Percentiles rank a stretch among this genome's conserved stretches.
These are phyloP conservation scores for Pseudorhombus dupliciocellatus DNA, from an alignment of 2,113 vertebrate genomes.

Conservation along the genomic window DNA sequence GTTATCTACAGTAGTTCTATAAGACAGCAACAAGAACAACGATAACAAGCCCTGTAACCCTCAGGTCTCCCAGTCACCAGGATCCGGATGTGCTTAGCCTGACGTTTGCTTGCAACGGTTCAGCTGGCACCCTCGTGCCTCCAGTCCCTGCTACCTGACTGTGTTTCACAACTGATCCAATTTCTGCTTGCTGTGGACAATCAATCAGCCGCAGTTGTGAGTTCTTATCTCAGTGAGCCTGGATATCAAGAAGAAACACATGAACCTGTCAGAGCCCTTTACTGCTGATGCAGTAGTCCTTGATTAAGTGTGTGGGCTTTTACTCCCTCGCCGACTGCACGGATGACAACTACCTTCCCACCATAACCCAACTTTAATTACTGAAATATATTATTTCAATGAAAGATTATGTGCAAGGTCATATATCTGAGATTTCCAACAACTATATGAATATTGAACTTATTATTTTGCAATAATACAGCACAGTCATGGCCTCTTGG, in stretches of 20 bases:
- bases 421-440: not conserved
- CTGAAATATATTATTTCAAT: not conserved
- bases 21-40: not conserved
- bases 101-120: constrained; percentile 5
- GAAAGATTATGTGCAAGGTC: not conserved
- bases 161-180: constrained; percentile 34
- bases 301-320: constrained; percentile 26
- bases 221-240: constrained; percentile 32
- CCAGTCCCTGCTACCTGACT: not conserved
- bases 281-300: constrained; percentile 39
- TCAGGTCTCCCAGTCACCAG: not conserved
- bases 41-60: not conserved
- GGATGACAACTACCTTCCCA: constrained; percentile 22
- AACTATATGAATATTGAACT: no score
- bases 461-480: no score
- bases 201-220: constrained; percentile 14
- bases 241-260: constrained; percentile 29
- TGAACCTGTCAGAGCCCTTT: constrained; percentile 13
- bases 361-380: not conserved
- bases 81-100: not conserved
- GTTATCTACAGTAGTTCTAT: no score
- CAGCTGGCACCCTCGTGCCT: not conserved
- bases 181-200: constrained; percentile 47
- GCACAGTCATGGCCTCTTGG: no score
- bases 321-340: constrained; percentile 11